Evolutionary conservation across 2,113 vertebrate genomes (phyloP), one percentile per base, ranked within the genome.

Genomic region (Gobius niger): DNA sequence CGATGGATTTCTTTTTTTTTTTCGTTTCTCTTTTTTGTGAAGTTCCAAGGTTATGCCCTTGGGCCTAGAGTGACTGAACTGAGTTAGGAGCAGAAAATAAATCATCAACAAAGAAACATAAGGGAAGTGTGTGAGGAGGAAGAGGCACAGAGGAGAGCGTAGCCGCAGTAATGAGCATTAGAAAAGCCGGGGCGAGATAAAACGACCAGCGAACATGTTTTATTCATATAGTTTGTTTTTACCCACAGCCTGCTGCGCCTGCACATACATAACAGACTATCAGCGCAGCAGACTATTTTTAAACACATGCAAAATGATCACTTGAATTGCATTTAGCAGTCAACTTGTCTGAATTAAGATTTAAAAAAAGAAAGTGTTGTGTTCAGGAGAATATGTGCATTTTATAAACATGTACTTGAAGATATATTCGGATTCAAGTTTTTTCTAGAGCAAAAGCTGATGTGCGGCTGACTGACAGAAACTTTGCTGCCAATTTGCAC

Each of bases 211-310:
- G 65, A 13, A 68, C 62, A 90, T 88, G 78, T 85, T 88, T 90
- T 87, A 90, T 90, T 90, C 84, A 88, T 90, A 71, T 63, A 73
- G 83, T 88, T 88, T 88, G 86, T 88, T 87, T 90, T 90, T 88
- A 85, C 77, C 70, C 76, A 69, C 81, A 85, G 77, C 63, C 69
- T 73, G 50, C 60, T 71, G 70, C 62, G 76, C 71, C n/a, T 63
- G 62, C 68, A 79, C 72, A 69, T 64, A 73, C 83, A 83, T 70
- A 82, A 73, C 70, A 68, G 68, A 73, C 82, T 74, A 64, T 57
- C 75, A 78, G 70, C 50, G 65, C 56, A 18, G 50, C 51, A 42
- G 5, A 61, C 51, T 77, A 75, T 60, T 69, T 44, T 19, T 63
- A 49, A 47, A 63, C 42, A 46, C 0, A 59, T 7, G 64, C 47